Conservation (phyloP, 2,113 vertebrate species). For the Gopherus evgoodei region DNA sequence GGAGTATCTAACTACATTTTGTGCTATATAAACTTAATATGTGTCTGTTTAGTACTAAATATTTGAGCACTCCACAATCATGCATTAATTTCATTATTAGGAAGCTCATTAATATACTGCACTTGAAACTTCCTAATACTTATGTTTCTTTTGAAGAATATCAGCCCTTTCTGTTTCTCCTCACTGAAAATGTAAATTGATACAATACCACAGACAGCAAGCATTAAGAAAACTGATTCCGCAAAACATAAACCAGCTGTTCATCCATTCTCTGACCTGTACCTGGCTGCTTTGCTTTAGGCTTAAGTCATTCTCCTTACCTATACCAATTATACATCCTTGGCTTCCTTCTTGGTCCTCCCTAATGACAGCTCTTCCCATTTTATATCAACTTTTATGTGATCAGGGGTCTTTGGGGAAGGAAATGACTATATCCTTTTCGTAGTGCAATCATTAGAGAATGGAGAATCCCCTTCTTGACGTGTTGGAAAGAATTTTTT, state of each 20-base stretch:
- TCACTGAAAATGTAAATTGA: not conserved
- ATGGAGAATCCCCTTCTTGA: not conserved
- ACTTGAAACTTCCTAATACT: too few species aligned
- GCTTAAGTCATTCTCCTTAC: not conserved
- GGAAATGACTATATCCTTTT: not conserved
- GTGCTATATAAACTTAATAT: too few species aligned
- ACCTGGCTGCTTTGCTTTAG: not conserved
- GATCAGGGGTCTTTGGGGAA: not conserved
- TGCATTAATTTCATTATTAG: not conserved
- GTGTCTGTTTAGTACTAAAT: too few species aligned
- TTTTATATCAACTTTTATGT: not conserved
- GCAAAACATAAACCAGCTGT: not conserved
- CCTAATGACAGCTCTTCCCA: not conserved
- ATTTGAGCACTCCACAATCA: too few species aligned
- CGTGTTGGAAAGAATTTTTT: not conserved
- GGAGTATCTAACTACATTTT: too few species aligned
- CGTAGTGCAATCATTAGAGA: not conserved
- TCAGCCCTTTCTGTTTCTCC: not conserved
- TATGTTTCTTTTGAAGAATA: not conserved
- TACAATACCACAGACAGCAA: not conserved
- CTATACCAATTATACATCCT: not conserved
- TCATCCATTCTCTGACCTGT: not conserved
- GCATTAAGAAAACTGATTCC: not conserved
- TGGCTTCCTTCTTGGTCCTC: not conserved
- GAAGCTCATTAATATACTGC: not conserved